Base-by-base conservation (phyloP, 2,888 invertebrate species). In the Osedax frankpressi region DNA sequence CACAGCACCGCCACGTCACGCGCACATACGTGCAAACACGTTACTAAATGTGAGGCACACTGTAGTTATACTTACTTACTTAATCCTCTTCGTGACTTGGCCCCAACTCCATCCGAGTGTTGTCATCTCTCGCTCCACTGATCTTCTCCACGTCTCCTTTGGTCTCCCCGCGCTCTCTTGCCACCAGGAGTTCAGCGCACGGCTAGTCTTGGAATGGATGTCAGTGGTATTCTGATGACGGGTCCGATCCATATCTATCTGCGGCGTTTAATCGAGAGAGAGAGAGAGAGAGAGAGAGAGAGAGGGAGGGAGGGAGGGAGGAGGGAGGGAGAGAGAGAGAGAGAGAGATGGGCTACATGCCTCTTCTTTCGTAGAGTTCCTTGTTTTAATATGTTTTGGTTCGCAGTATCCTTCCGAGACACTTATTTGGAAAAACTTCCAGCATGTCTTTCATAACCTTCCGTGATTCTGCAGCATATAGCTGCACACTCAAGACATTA, bases 141-240 rank as follows among this genome's bases (percentile, higher is more conserved):
- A 65, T 24, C 25, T 65, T 19, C 25, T 65, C 65, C 25, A 65
- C 24, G 25, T 65, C 65, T 65, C 25, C 25, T 65, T 65, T 6
- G 65, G 65, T 65, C 65, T 65, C 65, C 65, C 65, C 65, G 1
- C 65, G 65, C 65, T 65, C 65, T 65, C 65, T 65, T 65, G 65
- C 65, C 65, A 2, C 65, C 65, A n/a, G 25, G 2, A 19, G 25
- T 24, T 19, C 65, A 65, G n/a, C 65, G 25, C n/a, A 65, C 28
- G 65, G 65, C 65, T 2, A 24, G 27, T 65, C 65, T 65, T 24
- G 24, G 1, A 65, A 65, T 65, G 65, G 24, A 65, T 65, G 65
- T 65, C 65, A 24, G 24, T 19, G 25, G 24, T 28, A 65, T 0
- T 65, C 65, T 65, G 24, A 27, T 28, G 65, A 65, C 65, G 24